Evolutionary conservation across 1,140 invertebrate genomes (phyloP), one percentile per base, ranked within the genome.

Genomic region (Musca vetustissima): DNA sequence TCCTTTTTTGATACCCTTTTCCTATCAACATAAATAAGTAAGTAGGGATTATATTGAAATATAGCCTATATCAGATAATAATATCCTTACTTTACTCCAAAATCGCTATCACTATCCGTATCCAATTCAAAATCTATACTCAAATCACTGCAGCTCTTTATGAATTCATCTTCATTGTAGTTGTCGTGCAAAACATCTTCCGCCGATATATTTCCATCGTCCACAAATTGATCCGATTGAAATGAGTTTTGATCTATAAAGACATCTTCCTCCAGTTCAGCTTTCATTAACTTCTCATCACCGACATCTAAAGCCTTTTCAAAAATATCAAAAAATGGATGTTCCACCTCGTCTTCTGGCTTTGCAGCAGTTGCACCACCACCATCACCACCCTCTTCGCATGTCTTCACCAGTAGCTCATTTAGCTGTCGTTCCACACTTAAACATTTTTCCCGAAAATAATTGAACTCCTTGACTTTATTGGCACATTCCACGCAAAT

Each of bases 41-140:
- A 32, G 9, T 32, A 32, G 9, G 28, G 28, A 32, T 4, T 9
- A 32, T 32, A 32, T 32, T 32, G 28, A 6, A 49, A 21, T 52
- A 52, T 21, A 28, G 0, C 21, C 9, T 52, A 22, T 43, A 19
- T 61, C 8, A 28, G 3, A 8, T 28, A 28, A 28, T 4, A 28
- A 28, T 8, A 28, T 17, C 21, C 17, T 43, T 61, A 61, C 57
- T 36, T 43, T 36, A 19, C 28, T 2, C 36, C 28, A 28, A 28
- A 61, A 21, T 61, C 19, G 13, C n/a, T 32, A 19, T 61, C 57
- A 61, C 57, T 61, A 9, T 36, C 36, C 8, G n/a, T 32, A 32
- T 61, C 57, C 28, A n/a, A 61, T 19, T 36, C 28, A 19, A 61
- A 61, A 19, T 61, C 57, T 6, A 61, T 61, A 36, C 57, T 61